phyloP scores from a whole-genome alignment of 2,888 invertebrate species.

The Coecobrya sp. region DNA sequence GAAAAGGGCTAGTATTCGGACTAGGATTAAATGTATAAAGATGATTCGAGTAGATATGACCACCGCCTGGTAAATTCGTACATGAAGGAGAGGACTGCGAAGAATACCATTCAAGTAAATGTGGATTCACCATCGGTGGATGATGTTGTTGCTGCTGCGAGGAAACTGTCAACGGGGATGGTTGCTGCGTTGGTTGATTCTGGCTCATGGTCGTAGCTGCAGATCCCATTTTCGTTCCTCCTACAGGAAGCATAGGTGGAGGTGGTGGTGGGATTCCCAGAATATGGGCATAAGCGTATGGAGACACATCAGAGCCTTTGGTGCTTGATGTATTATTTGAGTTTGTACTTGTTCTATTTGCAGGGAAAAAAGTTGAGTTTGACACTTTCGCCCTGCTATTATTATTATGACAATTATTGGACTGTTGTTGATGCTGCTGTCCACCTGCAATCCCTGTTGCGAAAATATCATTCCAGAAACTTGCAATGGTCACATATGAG shows the following conservation, averaged over 20 bases:
- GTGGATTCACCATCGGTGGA: constrained; percentile 77
- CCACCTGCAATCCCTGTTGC: constrained; percentile 77
- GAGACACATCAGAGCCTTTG: constrained; percentile 86
- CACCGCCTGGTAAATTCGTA: constrained; percentile 71
- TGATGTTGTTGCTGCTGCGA: constrained; percentile 76
- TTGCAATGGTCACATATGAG: constrained; percentile 86
- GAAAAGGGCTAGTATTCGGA: constrained; percentile 75
- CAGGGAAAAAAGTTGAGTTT: constrained; percentile 80
- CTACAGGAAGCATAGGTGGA: constrained; percentile 77
- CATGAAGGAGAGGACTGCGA: constrained; percentile 76
- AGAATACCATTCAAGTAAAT: constrained; percentile 86
- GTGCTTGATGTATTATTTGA: constrained; percentile 79
- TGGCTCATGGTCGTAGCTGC: constrained; percentile 42
- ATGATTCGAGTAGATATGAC: constrained; percentile 86
- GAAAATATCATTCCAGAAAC: constrained; percentile 86
- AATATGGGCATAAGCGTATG: constrained; percentile 86
- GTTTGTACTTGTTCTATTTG: constrained; percentile 80
- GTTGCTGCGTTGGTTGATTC: constrained; percentile 60
- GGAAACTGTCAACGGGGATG: constrained; percentile 67
- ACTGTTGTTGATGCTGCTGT: constrained; percentile 69
- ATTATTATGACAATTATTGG: constrained; percentile 82
- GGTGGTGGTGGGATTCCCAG: constrained; percentile 80
- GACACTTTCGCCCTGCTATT: constrained; percentile 78
- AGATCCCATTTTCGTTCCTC: constrained; percentile 65
- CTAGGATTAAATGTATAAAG: constrained; percentile 84